Evolutionary conservation across 2,888 invertebrate genomes (phyloP).

Genomic region (Linnaemya vulpina): DNA sequence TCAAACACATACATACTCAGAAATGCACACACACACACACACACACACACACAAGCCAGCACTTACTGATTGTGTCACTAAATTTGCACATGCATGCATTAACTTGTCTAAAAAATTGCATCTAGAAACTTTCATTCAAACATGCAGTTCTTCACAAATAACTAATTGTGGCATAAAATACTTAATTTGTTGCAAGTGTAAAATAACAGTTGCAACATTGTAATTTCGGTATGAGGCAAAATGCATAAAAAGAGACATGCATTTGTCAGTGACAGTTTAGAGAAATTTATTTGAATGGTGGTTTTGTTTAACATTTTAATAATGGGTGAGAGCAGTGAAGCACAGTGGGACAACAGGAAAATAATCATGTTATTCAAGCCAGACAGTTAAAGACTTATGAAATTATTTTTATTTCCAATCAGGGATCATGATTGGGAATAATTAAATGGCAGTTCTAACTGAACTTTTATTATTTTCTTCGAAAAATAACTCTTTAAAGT

Average conservation of each 20-base stretch:
- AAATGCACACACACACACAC: background rate
- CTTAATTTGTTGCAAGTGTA: constrained; percentile 21
- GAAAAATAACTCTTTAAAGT: too few relatives aligned
- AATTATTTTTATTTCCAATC: too few relatives aligned
- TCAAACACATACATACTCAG: background rate
- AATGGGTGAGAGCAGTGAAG: background rate
- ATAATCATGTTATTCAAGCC: too few relatives aligned
- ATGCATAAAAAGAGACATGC: background rate
- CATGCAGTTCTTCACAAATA: constrained; percentile 6
- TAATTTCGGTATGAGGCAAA: background rate
- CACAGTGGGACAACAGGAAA: background rate
- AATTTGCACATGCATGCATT: background rate
- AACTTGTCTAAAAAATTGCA: background rate
- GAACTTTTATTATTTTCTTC: too few relatives aligned
- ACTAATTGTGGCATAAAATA: constrained; percentile 24
- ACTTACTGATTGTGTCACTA: constrained; percentile 5
- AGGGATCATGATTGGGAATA: too few relatives aligned
- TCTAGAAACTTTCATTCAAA: constrained; percentile 1
- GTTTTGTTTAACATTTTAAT: background rate
- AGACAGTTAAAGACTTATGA: too few relatives aligned
- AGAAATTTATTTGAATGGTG: background rate
- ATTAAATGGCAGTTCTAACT: too few relatives aligned
- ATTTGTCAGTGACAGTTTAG: constrained; percentile 5
- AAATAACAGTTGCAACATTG: constrained; percentile 31
- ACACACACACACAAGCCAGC: background rate